These are phyloP conservation scores for Acomys russatus DNA, from an alignment of 2,797 vertebrate species.

Conservation along the genomic window DNA sequence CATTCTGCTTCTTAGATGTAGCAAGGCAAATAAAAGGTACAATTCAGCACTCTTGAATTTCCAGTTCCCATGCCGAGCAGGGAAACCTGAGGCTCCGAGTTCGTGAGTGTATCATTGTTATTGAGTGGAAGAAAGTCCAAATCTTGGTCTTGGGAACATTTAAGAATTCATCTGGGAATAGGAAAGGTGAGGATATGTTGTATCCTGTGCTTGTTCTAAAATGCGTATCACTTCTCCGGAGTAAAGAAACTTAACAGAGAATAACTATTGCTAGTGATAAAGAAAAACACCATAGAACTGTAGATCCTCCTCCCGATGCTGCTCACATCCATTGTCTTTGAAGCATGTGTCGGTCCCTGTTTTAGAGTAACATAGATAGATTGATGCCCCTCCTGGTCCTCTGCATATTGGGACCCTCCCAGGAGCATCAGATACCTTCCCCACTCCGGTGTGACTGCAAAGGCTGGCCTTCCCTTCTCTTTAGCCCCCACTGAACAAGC, in stretches of 20 bases:
- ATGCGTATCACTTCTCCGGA: background rate
- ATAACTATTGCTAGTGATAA: slow-evolving; percentile 8
- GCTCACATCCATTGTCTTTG: slow-evolving; percentile 28
- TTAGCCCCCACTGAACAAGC: slow-evolving; percentile 70
- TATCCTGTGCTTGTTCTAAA: background rate
- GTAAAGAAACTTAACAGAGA: background rate
- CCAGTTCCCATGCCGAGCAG: slow-evolving; percentile 18
- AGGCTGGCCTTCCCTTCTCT: slow-evolving; percentile 66
- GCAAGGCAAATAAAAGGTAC: slow-evolving; percentile 29
- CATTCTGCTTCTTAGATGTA: slow-evolving; percentile 50
- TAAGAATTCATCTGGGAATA: slow-evolving; percentile 34
- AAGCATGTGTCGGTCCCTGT: background rate
- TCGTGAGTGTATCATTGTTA: background rate
- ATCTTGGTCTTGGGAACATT: background rate
- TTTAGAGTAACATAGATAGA: slow-evolving; percentile 44
- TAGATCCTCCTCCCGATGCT: background rate
- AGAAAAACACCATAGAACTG: slow-evolving; percentile 19
- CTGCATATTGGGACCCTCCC: slow-evolving; percentile 41
- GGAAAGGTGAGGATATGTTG: slow-evolving; percentile 45
- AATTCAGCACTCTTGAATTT: slow-evolving; percentile 15
- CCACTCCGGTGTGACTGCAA: slow-evolving; percentile 39
- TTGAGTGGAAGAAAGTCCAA: background rate
- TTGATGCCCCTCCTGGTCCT: background rate
- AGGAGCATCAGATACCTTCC: background rate
- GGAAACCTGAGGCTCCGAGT: background rate